Evolutionary conservation across 37 sponge, comb jelly and placozoan species (phyloP).

Genomic region (Geodia barretti): DNA sequence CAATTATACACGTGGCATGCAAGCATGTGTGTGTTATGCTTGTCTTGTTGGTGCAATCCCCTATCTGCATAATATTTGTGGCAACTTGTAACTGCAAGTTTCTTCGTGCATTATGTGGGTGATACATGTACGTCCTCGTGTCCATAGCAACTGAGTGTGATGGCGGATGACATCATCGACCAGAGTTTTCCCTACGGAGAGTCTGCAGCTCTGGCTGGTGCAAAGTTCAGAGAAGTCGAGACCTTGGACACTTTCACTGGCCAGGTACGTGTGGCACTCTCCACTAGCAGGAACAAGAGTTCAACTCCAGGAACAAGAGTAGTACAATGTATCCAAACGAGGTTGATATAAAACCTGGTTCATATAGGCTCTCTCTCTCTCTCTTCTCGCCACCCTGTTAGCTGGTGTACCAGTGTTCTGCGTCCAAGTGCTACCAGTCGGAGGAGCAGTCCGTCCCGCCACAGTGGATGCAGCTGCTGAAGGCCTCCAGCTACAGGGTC

Average conservation of each 20-base stretch:
- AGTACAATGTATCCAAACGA: too few relatives aligned
- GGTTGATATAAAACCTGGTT: too few relatives aligned
- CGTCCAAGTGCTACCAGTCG: slow-evolving; percentile 29
- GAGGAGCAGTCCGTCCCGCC: slow-evolving; percentile 30
- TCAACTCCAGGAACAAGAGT: too few relatives aligned
- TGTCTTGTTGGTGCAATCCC: too few relatives aligned
- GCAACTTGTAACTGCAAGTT: too few relatives aligned
- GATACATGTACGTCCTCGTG: too few relatives aligned
- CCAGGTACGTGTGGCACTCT: slow-evolving; percentile 48
- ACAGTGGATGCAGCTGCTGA: slow-evolving; percentile 18
- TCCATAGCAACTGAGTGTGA: slow-evolving; percentile 37
- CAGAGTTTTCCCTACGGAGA: neutral
- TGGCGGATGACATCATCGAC: slow-evolving; percentile 57
- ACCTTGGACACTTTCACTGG: slow-evolving; percentile 35
- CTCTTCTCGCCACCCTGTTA: neutral
- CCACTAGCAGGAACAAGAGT: too few relatives aligned
- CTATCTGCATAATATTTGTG: too few relatives aligned
- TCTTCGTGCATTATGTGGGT: too few relatives aligned
- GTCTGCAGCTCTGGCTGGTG: slow-evolving; percentile 35
- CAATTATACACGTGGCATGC: too few relatives aligned
- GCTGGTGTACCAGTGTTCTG: slow-evolving; percentile 49
- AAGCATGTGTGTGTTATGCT: too few relatives aligned
- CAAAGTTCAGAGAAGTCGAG: slow-evolving; percentile 32
- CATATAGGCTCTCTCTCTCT: too few relatives aligned
- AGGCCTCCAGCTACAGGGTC: slow-evolving; percentile 11